Base-by-base conservation (phyloP, 1,140 invertebrate genomes). In the Papilio dardanus region DNA sequence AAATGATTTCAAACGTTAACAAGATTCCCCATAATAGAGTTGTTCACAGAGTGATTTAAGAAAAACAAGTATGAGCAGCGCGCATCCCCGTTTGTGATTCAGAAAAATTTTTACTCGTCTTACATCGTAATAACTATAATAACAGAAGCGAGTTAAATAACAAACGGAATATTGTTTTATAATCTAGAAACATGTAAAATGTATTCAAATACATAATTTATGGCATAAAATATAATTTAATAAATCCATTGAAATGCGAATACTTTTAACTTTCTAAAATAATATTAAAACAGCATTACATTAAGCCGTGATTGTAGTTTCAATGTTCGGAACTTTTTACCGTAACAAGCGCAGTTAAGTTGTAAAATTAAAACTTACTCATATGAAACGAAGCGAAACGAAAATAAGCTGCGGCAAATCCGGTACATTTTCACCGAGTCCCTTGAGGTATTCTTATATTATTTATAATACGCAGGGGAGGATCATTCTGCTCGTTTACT, bases 1-100 rank as follows among this genome's bases (percentile, higher is more conserved):
- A 82, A 93, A 91, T 92, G 85, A 91, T 92, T 93, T 91, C 87
- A 88, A 93, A 93, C 88, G 89, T 92, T 93, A 93, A 93, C 89
- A 91, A 93, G 90, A 89, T 92, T 92, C 84, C 78, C 83, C 87
- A 88, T 91, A 93, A 92, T 91, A 91, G 86, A 91, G 82, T 90
- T 91, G 86, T 86, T 91, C 87, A 89, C 85, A 83, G 84, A 88
- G 86, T 91, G 89, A 93, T 93, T 93, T 92, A 93, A 93, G 85
- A 92, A 92, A 89, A 92, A 91, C 85, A 92, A 88, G 86, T 82
- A 88, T 86, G 84, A 89, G 77, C 78, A 77, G 75, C 74, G 33
- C 71, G 74, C n/a, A n/a, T 76, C 77, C 82, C 79, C 74, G 76
- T 78, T 82, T 81, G 78, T 78, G 76, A 81, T 87, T 84, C 73